Evolutionary conservation across 23 tunicate genomes (phyloP).

Genomic region (Halocynthia aurantium): DNA sequence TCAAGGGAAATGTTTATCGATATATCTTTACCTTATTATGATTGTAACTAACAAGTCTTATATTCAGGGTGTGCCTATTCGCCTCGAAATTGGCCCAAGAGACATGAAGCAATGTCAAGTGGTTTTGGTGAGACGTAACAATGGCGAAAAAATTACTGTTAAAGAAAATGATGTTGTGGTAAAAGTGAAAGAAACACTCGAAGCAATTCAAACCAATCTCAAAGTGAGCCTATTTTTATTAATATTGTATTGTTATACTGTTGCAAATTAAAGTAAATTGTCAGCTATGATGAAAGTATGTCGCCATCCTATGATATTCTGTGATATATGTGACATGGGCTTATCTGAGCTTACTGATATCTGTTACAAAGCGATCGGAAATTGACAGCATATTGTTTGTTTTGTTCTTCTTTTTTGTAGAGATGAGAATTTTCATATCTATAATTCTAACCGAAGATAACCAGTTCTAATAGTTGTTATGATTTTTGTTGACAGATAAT

Average conservation of each 20-base stretch:
- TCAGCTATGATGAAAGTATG: too few species aligned
- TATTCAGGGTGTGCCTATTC: constrained; percentile 80
- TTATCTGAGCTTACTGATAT: background rate
- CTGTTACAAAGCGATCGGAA: background rate
- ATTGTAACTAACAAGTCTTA: too few species aligned
- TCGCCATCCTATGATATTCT: too few species aligned
- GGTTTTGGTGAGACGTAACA: constrained; percentile 55
- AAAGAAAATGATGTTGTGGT: constrained; percentile 29
- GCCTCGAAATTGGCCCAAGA: constrained; percentile 91
- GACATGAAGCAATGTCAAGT: constrained; percentile 64
- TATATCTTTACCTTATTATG: too few species aligned
- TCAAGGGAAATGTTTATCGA: constrained; percentile 24
- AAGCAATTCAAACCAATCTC: constrained; percentile 47
- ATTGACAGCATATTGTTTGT: background rate
- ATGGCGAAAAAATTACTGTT: constrained; percentile 56
- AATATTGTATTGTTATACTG: background rate
- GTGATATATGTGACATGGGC: background rate
- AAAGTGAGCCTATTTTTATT: constrained; percentile 19
- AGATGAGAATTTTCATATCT: constrained; percentile 98
- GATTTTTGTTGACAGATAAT: constrained; percentile 40
- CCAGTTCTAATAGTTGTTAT: too few species aligned
- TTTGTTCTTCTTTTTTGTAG: constrained; percentile 26
- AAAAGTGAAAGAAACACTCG: constrained; percentile 24
- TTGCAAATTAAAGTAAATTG: background rate
- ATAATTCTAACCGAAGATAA: constrained; percentile 11